phyloP scores from a whole-genome alignment of 30 jellyfish, hydroid and myxozoan genomes.

The Catostylus mosaicus region DNA sequence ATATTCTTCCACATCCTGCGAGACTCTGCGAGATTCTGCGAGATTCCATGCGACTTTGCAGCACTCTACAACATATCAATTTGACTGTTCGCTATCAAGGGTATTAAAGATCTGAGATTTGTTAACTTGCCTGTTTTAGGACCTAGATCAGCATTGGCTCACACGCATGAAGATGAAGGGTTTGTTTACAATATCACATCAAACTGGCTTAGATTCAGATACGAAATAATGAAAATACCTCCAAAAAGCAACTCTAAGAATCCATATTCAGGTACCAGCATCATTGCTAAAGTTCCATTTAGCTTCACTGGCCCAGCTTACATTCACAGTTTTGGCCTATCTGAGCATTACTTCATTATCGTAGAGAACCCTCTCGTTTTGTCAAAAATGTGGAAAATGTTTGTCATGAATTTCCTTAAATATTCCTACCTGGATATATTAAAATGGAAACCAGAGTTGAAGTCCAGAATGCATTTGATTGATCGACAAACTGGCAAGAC shows the following conservation, averaged over 20 bases:
- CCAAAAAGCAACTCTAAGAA: neutral
- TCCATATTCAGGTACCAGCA: conserved; percentile 61
- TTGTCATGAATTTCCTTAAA: conserved; percentile 64
- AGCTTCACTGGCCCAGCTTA: conserved; percentile 61
- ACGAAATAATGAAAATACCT: conserved; percentile 58
- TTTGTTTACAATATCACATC: conserved; percentile 48
- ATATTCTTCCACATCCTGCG: too few relatives aligned
- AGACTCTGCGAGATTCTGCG: too few relatives aligned
- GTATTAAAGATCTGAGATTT: too few relatives aligned
- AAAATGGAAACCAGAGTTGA: conserved; percentile 72
- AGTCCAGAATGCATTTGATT: conserved; percentile 62
- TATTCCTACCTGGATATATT: conserved; percentile 61
- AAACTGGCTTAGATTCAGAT: conserved; percentile 11
- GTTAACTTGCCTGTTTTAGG: too few relatives aligned
- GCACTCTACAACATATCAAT: too few relatives aligned
- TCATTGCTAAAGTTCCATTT: conserved; percentile 51
- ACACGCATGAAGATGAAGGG: conserved; percentile 66
- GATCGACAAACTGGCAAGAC: conserved; percentile 63
- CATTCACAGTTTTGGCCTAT: conserved; percentile 80
- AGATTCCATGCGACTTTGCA: too few relatives aligned
- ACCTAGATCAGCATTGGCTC: conserved; percentile 65
- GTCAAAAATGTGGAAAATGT: conserved; percentile 12
- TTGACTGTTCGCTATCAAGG: too few relatives aligned
- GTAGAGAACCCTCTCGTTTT: conserved; percentile 70
- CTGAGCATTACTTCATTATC: conserved; percentile 60